Percentiles rank a stretch among this genome's conserved stretches.
Evolutionary conservation across 2,797 vertebrate genomes (phyloP).

Genomic region (Pseudochirops corinnae): DNA sequence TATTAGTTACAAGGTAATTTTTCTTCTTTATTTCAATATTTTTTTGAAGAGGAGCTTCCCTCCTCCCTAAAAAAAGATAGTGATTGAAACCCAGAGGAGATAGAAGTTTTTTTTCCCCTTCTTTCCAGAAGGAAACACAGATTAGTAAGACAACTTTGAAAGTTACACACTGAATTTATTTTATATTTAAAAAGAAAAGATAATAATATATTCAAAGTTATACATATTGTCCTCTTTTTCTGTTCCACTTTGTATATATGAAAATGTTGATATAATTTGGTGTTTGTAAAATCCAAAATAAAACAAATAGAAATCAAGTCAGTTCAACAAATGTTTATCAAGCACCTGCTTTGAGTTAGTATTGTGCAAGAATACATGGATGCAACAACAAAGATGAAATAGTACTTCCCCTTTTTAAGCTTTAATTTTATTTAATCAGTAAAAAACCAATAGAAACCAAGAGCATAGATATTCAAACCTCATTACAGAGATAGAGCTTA

Average conservation of each 20-base stretch:
- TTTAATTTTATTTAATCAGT: not conserved
- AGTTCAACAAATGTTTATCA: not conserved
- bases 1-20: not conserved
- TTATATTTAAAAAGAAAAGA: not conserved
- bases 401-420: not conserved
- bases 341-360: not conserved
- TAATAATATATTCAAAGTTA: not conserved
- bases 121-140: not conserved
- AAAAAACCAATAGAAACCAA: not conserved
- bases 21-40: not conserved
- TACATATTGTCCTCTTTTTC: not conserved
- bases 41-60: not conserved
- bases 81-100: not conserved
- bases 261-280: not conserved
- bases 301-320: not conserved
- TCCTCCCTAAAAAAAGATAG: not conserved
- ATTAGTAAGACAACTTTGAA: not conserved
- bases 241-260: not conserved
- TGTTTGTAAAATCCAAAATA: not conserved
- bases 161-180: not conserved
- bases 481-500: slow-evolving; percentile 5
- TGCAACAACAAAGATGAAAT: not conserved
- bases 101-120: not conserved
- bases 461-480: not conserved
- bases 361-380: not conserved